A percentile compares a stretch with the other conserved stretches of the same genome.
These are phyloP conservation scores for Spondyliosoma cantharus DNA, from an alignment of 2,797 vertebrate species.

Conservation along the genomic window DNA sequence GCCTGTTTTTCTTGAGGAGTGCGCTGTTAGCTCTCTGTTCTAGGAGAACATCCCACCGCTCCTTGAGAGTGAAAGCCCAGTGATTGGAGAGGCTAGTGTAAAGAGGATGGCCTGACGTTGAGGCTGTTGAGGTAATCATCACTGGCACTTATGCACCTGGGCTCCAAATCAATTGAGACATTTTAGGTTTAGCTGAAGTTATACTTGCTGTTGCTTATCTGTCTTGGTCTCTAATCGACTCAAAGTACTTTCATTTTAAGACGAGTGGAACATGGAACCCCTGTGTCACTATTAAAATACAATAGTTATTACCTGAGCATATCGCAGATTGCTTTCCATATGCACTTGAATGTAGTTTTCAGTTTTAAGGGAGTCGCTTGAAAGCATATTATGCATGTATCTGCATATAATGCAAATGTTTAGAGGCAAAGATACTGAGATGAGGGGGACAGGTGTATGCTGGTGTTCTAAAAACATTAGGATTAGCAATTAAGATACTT, in stretches of 20 bases:
- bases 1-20: constrained; percentile 12
- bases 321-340: not conserved
- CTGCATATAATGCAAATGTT: not conserved
- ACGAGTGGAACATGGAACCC: constrained; percentile 6
- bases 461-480: not conserved
- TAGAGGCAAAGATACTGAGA: not conserved
- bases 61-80: constrained; percentile 71
- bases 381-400: not conserved
- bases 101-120: constrained; percentile 55
- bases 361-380: too few relatives aligned
- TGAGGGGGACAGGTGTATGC: not conserved
- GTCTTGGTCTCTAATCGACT: constrained; percentile 33
- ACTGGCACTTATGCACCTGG: constrained; percentile 61
- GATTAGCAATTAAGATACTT: not conserved
- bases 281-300: not conserved
- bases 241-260: not conserved
- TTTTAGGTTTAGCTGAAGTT: constrained; percentile 28
- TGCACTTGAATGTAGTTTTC: not conserved
- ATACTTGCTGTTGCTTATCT: constrained; percentile 20
- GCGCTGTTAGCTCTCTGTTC: constrained; percentile 44
- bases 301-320: not conserved
- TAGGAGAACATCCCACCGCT: constrained; percentile 48
- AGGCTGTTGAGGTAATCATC: constrained; percentile 66
- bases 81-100: constrained; percentile 73
- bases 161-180: constrained; percentile 43